phyloP scores from a whole-genome alignment of 2,888 invertebrate genomes.

The Limnephilus lunatus region DNA sequence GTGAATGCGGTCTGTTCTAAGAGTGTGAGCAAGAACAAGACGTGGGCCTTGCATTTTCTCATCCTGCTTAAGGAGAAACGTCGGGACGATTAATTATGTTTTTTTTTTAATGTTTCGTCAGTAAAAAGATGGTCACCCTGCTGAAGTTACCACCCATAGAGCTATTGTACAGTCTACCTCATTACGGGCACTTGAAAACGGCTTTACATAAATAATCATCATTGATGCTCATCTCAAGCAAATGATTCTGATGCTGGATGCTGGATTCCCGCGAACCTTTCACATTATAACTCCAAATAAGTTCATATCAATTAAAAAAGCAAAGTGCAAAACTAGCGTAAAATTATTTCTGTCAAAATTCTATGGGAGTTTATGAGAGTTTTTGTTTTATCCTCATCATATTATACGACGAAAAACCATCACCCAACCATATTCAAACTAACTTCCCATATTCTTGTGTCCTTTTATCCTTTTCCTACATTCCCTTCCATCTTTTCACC shows the following conservation, averaged over 20 bases:
- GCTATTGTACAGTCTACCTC: conserved; percentile 56
- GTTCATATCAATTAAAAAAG: neutral
- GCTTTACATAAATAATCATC: conserved; percentile 62
- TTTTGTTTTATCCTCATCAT: no score
- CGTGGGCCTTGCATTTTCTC: neutral
- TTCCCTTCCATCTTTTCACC: no score
- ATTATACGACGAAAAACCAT: no score
- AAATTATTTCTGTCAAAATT: no score
- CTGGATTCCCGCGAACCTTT: neutral
- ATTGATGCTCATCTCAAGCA: neutral
- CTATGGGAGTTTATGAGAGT: no score
- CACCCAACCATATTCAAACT: neutral
- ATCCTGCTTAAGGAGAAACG: neutral
- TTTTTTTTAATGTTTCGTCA: neutral
- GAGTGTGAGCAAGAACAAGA: neutral
- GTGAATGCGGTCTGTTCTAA: neutral
- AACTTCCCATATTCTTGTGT: neutral
- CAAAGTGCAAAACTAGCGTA: no score
- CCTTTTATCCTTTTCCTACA: no score
- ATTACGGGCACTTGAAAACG: conserved; percentile 60
- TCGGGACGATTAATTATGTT: neutral
- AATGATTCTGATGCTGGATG: neutral
- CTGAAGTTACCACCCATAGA: conserved; percentile 55
- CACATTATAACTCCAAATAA: neutral
- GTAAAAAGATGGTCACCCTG: neutral